Conservation (phyloP, 2,888 invertebrate species). For the Phyllotreta cruciferae region DNA sequence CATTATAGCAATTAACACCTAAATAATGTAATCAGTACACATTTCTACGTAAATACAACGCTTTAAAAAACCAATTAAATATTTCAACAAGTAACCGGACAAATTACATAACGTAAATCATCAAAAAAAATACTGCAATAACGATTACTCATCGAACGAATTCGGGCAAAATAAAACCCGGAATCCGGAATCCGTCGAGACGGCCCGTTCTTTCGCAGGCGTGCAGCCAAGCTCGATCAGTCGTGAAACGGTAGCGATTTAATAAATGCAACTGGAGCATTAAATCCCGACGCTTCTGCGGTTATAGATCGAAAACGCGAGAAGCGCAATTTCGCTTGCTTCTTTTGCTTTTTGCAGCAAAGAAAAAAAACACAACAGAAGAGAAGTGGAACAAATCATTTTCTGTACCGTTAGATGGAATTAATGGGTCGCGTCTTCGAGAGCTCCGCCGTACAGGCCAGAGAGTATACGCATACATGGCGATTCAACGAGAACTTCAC, state of each 20-base stretch:
- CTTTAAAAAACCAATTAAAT: no score
- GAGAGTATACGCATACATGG: constrained; percentile 6
- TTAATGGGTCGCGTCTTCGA: constrained; percentile 30
- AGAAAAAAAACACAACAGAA: constrained; percentile 26
- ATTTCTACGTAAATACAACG: no score
- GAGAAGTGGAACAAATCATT: constrained; percentile 43
- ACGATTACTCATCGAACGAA: no score
- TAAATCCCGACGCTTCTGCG: constrained; percentile 2
- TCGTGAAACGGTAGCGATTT: constrained; percentile 14
- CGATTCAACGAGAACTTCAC: constrained; percentile 5
- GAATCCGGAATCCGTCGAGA: no score
- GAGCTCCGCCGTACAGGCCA: constrained; percentile 27
- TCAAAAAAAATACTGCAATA: no score
- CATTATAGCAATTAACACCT: no score
- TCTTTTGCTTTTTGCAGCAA: constrained; percentile 14
- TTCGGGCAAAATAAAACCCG: no score
- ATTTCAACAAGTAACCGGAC: no score
- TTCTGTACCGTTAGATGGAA: constrained; percentile 37
- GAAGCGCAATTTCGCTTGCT: constrained; percentile 34
- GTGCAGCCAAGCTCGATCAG: constrained; percentile 4
- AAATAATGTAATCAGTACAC: no score
- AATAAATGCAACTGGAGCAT: constrained; percentile 23
- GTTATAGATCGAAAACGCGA: constrained; percentile 6
- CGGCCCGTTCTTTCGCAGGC: no score
- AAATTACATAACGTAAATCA: no score